Evolutionary conservation across 2,113 vertebrate genomes (phyloP).

Genomic region (Hypanus sabinus): DNA sequence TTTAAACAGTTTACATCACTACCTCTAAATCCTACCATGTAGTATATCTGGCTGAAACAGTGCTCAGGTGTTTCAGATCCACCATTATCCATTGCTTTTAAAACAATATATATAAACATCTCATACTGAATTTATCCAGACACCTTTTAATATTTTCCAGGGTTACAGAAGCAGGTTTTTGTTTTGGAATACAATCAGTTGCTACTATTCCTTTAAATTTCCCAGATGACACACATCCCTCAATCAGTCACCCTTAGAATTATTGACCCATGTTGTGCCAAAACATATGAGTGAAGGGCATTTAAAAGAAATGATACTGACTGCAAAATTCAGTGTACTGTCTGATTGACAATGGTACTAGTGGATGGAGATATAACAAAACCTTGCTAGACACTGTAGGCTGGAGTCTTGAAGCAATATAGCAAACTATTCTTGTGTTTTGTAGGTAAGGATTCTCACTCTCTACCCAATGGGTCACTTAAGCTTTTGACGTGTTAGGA

Average conservation of each 20-base stretch:
- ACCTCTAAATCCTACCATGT: background rate
- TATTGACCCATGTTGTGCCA: background rate
- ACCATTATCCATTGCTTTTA: background rate
- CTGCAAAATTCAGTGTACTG: background rate
- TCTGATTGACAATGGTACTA: background rate
- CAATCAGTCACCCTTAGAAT: background rate
- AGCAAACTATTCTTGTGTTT: background rate
- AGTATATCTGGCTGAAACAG: background rate
- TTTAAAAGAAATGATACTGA: background rate
- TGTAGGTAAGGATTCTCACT: background rate
- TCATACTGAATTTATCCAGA: background rate
- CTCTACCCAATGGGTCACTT: background rate
- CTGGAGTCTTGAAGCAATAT: background rate
- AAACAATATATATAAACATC: background rate
- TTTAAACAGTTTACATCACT: background rate
- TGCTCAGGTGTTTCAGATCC: background rate
- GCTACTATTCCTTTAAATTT: background rate
- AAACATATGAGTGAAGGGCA: background rate
- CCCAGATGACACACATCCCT: background rate
- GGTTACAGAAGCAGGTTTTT: background rate
- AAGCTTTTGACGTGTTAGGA: slow-evolving; percentile 1
- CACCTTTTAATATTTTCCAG: background rate
- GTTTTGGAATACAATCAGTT: background rate
- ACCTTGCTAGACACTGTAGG: background rate
- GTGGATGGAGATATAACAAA: background rate